Evolutionary conservation across 1,140 invertebrate genomes (phyloP).

Genomic region (Drosophila ironensis): DNA sequence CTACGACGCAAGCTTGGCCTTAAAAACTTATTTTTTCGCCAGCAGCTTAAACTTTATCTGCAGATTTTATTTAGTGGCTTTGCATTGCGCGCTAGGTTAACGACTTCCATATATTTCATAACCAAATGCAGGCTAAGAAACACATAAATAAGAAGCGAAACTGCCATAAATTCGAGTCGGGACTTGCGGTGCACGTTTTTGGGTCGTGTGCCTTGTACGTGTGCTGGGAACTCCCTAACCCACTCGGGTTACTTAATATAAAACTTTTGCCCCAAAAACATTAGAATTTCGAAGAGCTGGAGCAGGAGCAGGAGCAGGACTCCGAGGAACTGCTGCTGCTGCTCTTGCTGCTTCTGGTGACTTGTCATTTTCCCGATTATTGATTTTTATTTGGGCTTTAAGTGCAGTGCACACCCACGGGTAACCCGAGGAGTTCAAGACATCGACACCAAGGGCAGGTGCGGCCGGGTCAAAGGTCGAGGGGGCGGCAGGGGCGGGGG

Average conservation of each 20-base stretch:
- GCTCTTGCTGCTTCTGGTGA: constrained; percentile 64
- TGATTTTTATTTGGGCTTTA: constrained; percentile 70
- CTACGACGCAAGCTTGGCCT: too few relatives aligned
- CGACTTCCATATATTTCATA: constrained; percentile 31
- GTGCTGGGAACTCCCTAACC: constrained; percentile 20
- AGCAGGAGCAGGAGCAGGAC: constrained; percentile 31
- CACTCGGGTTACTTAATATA: constrained; percentile 50
- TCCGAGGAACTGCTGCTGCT: constrained; percentile 28
- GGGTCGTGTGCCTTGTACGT: constrained; percentile 49
- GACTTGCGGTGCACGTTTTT: constrained; percentile 49
- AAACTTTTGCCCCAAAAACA: constrained; percentile 27
- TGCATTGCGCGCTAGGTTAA: constrained; percentile 42
- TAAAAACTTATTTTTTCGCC: neutral
- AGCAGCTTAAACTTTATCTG: constrained; percentile 1
- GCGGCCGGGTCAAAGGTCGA: neutral
- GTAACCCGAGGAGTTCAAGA: constrained; percentile 53
- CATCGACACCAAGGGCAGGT: constrained; percentile 42
- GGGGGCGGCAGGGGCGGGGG: constrained; percentile 18
- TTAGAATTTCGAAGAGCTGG: too few relatives aligned
- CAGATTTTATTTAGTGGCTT: constrained; percentile 10
- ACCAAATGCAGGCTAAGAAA: constrained; percentile 16
- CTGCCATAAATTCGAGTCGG: constrained; percentile 43
- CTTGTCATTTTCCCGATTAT: constrained; percentile 73
- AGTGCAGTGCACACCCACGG: constrained; percentile 62
- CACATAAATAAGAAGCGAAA: constrained; percentile 42